Evolutionary conservation across 2,113 vertebrate species (phyloP), one percentile per base, ranked within the genome.

Genomic region (Nothocercus julius): DNA sequence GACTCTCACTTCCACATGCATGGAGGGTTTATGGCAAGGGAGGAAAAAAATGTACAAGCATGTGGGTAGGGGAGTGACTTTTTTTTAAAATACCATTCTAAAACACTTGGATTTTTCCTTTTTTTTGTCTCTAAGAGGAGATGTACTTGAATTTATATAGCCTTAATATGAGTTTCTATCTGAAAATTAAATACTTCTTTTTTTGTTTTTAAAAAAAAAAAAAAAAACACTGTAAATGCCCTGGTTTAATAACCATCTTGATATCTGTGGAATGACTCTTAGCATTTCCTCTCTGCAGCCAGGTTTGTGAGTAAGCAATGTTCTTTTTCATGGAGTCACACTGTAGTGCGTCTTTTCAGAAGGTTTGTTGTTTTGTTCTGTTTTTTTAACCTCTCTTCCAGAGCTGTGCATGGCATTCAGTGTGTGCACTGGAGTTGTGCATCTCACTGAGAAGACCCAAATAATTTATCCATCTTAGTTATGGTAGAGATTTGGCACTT

Each of bases 281-380:
- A 56, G 4, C 81, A 6, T 93, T 90, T 77, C 81, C 24, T 59
- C 49, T 38, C 44, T 82, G 36, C 42, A 14, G 2, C 67, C 4
- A 25, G 18, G 6, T 79, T 56, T 63, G 66, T 30, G 13, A 0
- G 0, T 79, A 58, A 74, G 20, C 45, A 74, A 9, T 78, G n/a
- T 73, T 56, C 7, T 14, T 34, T 91, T 66, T 58, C 17, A 66
- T 30, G 17, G 44, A 76, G 14, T 78, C 62, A 76, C 28, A 9
- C 19, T 42, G 0, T 58, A 28, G 25, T 27, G 2, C 15, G 13
- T 74, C 3, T 79, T 6, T 44, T 84, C 1, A 8, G 63, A 19
- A 11, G 62, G 11, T 40, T 17, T 38, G 28, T 64, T 42, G 19
- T 58, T 59, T 62, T 66, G 7, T 6, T 32, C 58, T 68, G 11